A percentile compares a stretch with the other conserved stretches of the same genome.
Evolutionary conservation across 35 echinoderm and acorn worm genomes (phyloP).

Genomic region (Eucidaris tribuloides): DNA sequence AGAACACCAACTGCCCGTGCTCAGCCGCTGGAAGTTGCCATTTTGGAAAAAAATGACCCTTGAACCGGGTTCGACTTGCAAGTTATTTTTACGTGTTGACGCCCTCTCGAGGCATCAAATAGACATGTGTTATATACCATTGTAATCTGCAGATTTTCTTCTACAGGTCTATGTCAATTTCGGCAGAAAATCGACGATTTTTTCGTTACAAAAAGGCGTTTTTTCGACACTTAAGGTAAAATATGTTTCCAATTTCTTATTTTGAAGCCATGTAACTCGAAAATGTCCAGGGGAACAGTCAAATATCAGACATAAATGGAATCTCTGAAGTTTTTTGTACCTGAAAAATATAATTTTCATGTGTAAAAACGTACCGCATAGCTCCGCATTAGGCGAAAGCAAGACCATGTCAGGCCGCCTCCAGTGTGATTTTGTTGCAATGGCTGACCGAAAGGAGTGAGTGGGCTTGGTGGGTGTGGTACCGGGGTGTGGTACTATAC

Average conservation of each 20-base stretch:
- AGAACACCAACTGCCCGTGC: not conserved
- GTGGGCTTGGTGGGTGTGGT: constrained; percentile 1
- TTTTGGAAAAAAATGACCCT: no score
- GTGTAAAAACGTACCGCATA: not conserved
- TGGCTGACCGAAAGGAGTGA: constrained; percentile 8
- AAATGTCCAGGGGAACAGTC: not conserved
- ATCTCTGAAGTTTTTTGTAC: no score
- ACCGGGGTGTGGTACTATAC: no score
- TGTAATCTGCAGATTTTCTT: no score
- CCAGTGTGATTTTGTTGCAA: not conserved
- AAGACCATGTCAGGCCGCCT: not conserved
- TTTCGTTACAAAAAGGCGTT: no score
- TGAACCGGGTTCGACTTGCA: no score
- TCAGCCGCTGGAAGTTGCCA: no score
- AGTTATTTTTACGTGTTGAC: not conserved
- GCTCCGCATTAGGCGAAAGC: not conserved
- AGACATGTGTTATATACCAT: no score
- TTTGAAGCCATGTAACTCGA: not conserved
- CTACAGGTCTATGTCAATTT: no score
- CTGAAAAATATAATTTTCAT: not conserved
- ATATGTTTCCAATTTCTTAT: not conserved
- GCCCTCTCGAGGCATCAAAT: not conserved
- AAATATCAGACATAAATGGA: not conserved
- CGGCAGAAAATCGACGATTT: no score
- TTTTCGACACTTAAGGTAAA: not conserved